Conservation (phyloP, 2,113 vertebrate species). For the Lagenorhynchus albirostris region DNA sequence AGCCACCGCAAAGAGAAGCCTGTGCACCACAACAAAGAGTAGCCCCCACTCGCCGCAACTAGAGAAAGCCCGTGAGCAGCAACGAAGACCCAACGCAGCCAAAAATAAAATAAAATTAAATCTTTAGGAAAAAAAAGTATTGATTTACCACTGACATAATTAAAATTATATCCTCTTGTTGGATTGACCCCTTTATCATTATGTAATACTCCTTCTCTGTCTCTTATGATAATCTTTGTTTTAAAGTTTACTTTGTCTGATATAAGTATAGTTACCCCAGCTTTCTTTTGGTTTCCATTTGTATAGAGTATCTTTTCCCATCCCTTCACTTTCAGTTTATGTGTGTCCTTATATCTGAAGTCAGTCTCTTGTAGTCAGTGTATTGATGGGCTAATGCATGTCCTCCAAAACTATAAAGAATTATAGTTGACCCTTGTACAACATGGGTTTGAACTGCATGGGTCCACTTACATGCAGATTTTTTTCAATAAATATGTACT, state of each 20-base stretch:
- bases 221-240: not conserved
- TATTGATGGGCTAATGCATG: not conserved
- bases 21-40: too few relatives aligned
- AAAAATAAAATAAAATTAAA: too few relatives aligned
- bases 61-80: too few relatives aligned
- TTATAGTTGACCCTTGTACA: not conserved
- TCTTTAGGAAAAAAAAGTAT: not conserved
- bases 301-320: not conserved
- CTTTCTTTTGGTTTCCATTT: not conserved
- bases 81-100: too few relatives aligned
- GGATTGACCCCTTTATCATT: not conserved
- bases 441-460: not conserved
- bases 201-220: not conserved
- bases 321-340: not conserved
- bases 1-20: too few relatives aligned
- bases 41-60: too few relatives aligned
- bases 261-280: not conserved
- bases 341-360: not conserved
- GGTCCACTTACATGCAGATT: not conserved
- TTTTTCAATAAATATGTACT: not conserved
- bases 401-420: not conserved
- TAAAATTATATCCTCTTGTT: not conserved
- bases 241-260: not conserved
- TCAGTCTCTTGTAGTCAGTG: not conserved
- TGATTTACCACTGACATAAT: not conserved